Evolutionary conservation across 2,888 invertebrate genomes (phyloP).

Genomic region (Apotomis turbidana): DNA sequence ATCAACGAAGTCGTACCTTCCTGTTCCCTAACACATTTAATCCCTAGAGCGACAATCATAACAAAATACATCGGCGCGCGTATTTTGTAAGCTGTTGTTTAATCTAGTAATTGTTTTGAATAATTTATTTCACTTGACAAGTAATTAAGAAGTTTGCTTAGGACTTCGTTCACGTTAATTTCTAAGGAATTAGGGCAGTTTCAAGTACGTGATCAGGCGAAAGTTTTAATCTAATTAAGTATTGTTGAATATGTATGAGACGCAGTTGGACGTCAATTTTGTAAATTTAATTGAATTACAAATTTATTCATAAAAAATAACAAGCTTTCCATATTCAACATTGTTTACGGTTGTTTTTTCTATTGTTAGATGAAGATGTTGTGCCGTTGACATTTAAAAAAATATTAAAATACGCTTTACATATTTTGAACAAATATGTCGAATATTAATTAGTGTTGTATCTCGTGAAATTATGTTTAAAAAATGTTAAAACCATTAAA

Average conservation of each 20-base stretch:
- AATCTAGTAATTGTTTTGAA: constrained; percentile 70
- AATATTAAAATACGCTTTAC: background rate
- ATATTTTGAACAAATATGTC: no score
- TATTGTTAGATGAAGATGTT: background rate
- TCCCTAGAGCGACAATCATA: constrained; percentile 11
- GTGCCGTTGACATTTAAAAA: background rate
- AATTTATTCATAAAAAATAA: constrained; percentile 19
- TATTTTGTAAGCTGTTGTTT: constrained; percentile 56
- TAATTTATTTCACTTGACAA: constrained; percentile 72
- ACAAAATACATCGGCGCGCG: constrained; percentile 48
- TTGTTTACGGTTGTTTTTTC: background rate
- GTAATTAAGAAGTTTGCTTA: constrained; percentile 70
- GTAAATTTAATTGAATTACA: constrained; percentile 26
- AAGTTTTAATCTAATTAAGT: constrained; percentile 65
- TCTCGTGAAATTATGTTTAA: no score
- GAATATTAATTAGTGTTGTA: no score
- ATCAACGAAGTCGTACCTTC: background rate
- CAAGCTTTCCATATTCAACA: background rate
- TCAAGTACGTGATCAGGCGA: constrained; percentile 62
- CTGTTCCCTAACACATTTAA: constrained; percentile 1
- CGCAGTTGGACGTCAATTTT: constrained; percentile 43
- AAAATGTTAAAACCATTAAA: no score
- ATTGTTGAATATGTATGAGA: constrained; percentile 64
- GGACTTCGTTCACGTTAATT: constrained; percentile 65
- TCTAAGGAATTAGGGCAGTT: constrained; percentile 61